Evolutionary conservation across 1,140 invertebrate species (phyloP).

Genomic region (Musca vetustissima): DNA sequence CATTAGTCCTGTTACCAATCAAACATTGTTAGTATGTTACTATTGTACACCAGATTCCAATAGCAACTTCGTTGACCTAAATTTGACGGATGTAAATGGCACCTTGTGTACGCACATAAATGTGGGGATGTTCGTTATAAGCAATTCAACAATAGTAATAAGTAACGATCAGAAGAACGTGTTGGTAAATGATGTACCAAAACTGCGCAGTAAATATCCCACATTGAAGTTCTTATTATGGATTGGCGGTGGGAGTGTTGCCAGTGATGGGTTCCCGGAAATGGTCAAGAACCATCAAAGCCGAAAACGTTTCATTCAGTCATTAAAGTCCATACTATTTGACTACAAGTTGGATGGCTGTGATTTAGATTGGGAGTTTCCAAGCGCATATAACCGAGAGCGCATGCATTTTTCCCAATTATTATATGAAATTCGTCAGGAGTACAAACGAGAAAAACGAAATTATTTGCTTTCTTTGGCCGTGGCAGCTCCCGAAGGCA

Average conservation of each 20-base stretch:
- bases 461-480: slow-evolving; percentile 71
- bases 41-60: slow-evolving; percentile 60
- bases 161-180: slow-evolving; percentile 49
- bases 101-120: slow-evolving; percentile 81
- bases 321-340: slow-evolving; percentile 64
- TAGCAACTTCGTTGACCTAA: slow-evolving; percentile 53
- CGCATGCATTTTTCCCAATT: slow-evolving; percentile 73
- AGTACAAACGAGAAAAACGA: slow-evolving; percentile 62
- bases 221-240: slow-evolving; percentile 77
- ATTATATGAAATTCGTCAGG: slow-evolving; percentile 67
- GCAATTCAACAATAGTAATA: slow-evolving; percentile 63
- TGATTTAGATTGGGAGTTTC: slow-evolving; percentile 89
- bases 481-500: slow-evolving; percentile 71
- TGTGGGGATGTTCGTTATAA: slow-evolving; percentile 69
- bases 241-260: slow-evolving; percentile 68
- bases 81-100: slow-evolving; percentile 64
- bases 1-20: background rate
- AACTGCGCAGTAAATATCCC: slow-evolving; percentile 67
- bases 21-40: slow-evolving; percentile 63
- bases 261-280: slow-evolving; percentile 65
- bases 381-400: slow-evolving; percentile 64
- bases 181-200: slow-evolving; percentile 59
- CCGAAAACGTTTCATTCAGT: slow-evolving; percentile 72
- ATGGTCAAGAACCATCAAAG: slow-evolving; percentile 71
- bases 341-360: slow-evolving; percentile 73